phyloP scores from a whole-genome alignment of 2,797 vertebrate species.

The Echiichthys vipera region DNA sequence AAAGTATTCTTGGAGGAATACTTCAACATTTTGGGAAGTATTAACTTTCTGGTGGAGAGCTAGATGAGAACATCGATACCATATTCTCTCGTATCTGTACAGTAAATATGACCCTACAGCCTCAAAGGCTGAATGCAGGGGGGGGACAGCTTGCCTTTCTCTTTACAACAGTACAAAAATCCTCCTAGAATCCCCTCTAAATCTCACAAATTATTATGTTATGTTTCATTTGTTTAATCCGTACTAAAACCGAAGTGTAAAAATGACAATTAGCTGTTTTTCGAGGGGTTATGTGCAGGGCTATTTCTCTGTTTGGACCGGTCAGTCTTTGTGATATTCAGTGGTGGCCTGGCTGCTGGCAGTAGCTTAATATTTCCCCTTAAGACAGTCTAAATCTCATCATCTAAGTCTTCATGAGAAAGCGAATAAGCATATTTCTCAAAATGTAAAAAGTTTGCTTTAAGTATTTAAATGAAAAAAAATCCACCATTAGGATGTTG shows the following conservation, averaged over 20 bases:
- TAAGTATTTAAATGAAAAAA: constrained; percentile 4
- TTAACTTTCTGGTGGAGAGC: neutral
- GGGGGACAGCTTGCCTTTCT: neutral
- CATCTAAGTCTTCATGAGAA: neutral
- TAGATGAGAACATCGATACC: neutral
- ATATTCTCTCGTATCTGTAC: too few relatives aligned
- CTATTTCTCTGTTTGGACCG: neutral
- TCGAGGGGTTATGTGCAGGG: neutral
- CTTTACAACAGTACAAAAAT: neutral
- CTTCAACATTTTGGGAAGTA: neutral
- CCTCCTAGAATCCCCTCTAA: neutral
- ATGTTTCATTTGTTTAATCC: neutral
- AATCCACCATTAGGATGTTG: neutral
- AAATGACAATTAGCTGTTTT: constrained; percentile 1
- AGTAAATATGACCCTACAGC: neutral
- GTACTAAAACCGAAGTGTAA: neutral
- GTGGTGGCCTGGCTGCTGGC: neutral
- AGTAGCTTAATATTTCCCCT: neutral
- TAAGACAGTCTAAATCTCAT: neutral
- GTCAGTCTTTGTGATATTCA: neutral
- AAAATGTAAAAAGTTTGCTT: neutral
- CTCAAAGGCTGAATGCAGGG: neutral
- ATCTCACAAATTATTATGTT: neutral
- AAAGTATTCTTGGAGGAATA: neutral
- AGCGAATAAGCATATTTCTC: neutral